Conservation (phyloP, 2,888 invertebrate species). For the Allygus modestus region DNA sequence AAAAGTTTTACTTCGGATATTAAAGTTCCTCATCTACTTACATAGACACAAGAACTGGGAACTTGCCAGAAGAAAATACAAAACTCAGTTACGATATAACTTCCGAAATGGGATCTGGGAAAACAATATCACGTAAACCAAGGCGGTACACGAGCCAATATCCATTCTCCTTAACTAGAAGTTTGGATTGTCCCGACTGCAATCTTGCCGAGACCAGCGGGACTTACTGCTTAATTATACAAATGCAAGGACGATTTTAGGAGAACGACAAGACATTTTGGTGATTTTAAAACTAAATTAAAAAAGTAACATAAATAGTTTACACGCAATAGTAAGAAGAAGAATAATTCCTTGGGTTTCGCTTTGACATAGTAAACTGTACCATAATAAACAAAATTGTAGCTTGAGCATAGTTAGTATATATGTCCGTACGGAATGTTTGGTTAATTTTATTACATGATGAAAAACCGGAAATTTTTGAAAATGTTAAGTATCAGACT, state of each 20-base stretch:
- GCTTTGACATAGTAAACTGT: too few species aligned
- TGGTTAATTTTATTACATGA: too few species aligned
- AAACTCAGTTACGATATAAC: constrained; percentile 33
- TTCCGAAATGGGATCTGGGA: constrained; percentile 2
- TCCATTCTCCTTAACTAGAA: neutral
- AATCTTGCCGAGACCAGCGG: neutral
- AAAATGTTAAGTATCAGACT: too few species aligned
- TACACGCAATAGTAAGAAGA: too few species aligned
- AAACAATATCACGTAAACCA: constrained; percentile 4
- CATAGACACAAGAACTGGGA: neutral
- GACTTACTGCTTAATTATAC: neutral
- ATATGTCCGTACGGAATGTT: too few species aligned
- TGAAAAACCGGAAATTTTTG: too few species aligned
- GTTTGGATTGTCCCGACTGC: neutral
- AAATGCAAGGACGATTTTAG: neutral
- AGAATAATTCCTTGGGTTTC: too few species aligned
- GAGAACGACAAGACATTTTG: too few species aligned
- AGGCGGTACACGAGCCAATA: constrained; percentile 6
- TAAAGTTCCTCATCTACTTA: neutral
- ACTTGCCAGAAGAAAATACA: constrained; percentile 29
- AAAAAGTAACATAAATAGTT: too few species aligned
- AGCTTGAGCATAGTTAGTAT: too few species aligned
- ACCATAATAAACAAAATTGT: too few species aligned
- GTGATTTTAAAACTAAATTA: too few species aligned
- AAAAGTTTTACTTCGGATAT: neutral